A percentile compares a stretch with the other conserved stretches of the same genome.
phyloP scores from a whole-genome alignment of 2,797 vertebrate species.

The Clamator glandarius region DNA sequence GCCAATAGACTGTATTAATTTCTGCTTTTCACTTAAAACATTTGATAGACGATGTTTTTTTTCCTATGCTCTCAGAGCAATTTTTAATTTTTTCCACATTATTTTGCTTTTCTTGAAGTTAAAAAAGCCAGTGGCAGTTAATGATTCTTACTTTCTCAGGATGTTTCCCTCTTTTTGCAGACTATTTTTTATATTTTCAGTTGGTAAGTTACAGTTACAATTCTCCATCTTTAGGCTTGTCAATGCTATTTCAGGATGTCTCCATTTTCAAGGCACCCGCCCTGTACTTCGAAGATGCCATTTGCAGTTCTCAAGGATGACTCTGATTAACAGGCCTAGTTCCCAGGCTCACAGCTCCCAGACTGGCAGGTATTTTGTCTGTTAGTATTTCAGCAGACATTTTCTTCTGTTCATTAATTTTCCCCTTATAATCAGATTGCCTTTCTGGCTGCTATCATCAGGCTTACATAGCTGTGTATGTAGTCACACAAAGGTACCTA shows the following conservation, averaged over 20 bases:
- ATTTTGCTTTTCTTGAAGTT: neutral
- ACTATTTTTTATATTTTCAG: neutral
- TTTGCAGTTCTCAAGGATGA: neutral
- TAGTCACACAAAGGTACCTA: neutral
- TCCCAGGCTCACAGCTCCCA: neutral
- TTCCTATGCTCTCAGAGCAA: neutral
- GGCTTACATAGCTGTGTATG: neutral
- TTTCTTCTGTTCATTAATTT: neutral
- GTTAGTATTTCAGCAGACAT: neutral
- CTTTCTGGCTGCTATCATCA: neutral
- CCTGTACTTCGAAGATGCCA: neutral
- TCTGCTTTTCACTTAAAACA: neutral
- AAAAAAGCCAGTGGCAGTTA: neutral
- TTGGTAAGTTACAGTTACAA: neutral
- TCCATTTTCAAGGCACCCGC: neutral
- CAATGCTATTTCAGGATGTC: neutral
- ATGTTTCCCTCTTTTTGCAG: neutral
- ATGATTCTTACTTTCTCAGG: neutral
- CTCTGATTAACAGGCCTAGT: neutral
- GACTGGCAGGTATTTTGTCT: neutral
- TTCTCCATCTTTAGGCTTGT: neutral
- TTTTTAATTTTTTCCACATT: neutral
- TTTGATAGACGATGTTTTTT: neutral
- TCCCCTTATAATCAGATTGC: neutral
- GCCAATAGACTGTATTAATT: neutral